phyloP scores from a whole-genome alignment of 2,888 invertebrate species.

The Callyntrura guangdongensis region DNA sequence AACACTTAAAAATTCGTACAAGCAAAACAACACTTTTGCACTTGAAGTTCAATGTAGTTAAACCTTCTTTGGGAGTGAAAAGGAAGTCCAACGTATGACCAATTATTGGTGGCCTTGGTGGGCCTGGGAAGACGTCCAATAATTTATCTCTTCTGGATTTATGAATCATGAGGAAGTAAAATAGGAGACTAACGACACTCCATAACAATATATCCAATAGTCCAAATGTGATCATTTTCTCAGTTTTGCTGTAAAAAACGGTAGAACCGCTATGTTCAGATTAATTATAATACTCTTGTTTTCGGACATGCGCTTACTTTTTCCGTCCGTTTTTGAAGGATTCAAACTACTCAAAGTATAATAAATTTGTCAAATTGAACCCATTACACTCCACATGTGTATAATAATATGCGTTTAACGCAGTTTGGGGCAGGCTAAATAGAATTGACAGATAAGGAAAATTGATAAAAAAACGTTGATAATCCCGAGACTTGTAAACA shows the following conservation, averaged over 20 bases:
- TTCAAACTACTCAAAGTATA: too few relatives aligned
- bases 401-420: neutral
- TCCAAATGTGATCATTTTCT: neutral
- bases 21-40: neutral
- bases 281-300: too few relatives aligned
- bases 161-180: conserved; percentile 67
- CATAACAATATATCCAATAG: conserved; percentile 51
- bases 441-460: neutral
- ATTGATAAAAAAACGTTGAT: neutral
- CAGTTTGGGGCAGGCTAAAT: too few relatives aligned
- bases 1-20: neutral
- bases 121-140: conserved; percentile 63
- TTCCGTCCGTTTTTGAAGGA: too few relatives aligned
- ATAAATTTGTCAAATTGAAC: too few relatives aligned
- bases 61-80: conserved; percentile 64
- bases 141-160: conserved; percentile 64
- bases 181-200: conserved; percentile 39
- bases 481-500: neutral
- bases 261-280: too few relatives aligned
- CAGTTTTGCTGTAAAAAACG: too few relatives aligned
- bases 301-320: too few relatives aligned
- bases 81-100: conserved; percentile 68
- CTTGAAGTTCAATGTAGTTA: too few relatives aligned
- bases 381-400: too few relatives aligned
- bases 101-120: conserved; percentile 61